Conservation (phyloP, 2,888 invertebrate species). For the Sialis lutaria region DNA sequence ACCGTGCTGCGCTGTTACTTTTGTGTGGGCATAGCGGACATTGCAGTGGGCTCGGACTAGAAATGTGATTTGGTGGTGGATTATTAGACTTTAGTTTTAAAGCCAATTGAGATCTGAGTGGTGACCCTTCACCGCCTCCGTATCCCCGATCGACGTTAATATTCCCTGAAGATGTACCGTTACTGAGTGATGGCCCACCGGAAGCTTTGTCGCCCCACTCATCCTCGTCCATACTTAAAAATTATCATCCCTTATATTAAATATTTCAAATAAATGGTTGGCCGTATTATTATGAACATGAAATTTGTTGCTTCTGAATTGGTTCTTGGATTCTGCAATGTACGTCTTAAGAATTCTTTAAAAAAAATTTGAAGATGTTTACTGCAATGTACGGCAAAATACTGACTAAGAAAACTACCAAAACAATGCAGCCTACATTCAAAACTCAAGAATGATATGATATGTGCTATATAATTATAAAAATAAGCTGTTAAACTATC, state of each 20-base stretch:
- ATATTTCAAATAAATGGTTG: not conserved
- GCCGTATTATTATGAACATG: too few species aligned
- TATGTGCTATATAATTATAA: too few species aligned
- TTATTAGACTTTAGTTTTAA: constrained; percentile 42
- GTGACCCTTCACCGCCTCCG: constrained; percentile 46
- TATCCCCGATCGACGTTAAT: constrained; percentile 5
- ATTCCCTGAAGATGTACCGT: not conserved
- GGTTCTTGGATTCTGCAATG: too few species aligned
- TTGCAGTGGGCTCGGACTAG: constrained; percentile 23
- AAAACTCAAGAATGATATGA: too few species aligned
- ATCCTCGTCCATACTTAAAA: constrained; percentile 13
- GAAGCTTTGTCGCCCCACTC: constrained; percentile 15
- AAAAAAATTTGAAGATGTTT: too few species aligned
- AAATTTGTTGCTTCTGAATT: too few species aligned
- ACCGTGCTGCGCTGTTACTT: constrained; percentile 50
- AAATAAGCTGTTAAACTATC: too few species aligned
- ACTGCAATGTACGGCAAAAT: too few species aligned
- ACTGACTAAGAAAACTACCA: too few species aligned
- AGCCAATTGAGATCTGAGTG: constrained; percentile 50
- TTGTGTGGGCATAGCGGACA: constrained; percentile 65
- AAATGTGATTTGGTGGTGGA: constrained; percentile 6
- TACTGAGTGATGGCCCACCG: constrained; percentile 7
- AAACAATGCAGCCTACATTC: too few species aligned
- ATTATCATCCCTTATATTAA: not conserved
- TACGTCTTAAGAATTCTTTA: too few species aligned